phyloP scores from a whole-genome alignment of 2,113 vertebrate species.

The Syngnathus typhle region DNA sequence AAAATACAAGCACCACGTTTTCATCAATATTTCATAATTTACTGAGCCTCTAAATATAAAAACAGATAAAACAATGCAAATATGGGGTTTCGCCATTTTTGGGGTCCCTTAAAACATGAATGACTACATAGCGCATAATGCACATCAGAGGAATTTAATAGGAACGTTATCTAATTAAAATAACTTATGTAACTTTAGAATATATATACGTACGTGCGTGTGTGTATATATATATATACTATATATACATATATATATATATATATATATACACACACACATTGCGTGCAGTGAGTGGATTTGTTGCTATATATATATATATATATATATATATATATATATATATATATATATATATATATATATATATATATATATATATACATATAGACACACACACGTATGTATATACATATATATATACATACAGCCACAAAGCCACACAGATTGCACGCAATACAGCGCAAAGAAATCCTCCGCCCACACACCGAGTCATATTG shows the following conservation, averaged over 20 bases:
- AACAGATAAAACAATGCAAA: neutral
- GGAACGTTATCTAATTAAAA: neutral
- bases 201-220: too few species aligned
- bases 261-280: too few species aligned
- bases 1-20: slow-evolving; percentile 37
- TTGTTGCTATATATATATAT: too few species aligned
- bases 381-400: too few species aligned
- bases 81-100: neutral
- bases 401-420: too few species aligned
- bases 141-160: neutral
- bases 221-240: too few species aligned
- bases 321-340: too few species aligned
- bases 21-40: slow-evolving; percentile 39
- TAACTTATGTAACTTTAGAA: neutral
- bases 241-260: too few species aligned
- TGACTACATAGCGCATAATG: neutral
- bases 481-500: too few species aligned
- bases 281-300: too few species aligned
- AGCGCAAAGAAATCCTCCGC: neutral
- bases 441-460: neutral
- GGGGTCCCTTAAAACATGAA: neutral
- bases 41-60: slow-evolving; percentile 16
- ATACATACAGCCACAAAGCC: neutral
- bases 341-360: too few species aligned
- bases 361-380: too few species aligned